Evolutionary conservation across 2,113 vertebrate genomes (phyloP).

Genomic region (Prunella himalayana): DNA sequence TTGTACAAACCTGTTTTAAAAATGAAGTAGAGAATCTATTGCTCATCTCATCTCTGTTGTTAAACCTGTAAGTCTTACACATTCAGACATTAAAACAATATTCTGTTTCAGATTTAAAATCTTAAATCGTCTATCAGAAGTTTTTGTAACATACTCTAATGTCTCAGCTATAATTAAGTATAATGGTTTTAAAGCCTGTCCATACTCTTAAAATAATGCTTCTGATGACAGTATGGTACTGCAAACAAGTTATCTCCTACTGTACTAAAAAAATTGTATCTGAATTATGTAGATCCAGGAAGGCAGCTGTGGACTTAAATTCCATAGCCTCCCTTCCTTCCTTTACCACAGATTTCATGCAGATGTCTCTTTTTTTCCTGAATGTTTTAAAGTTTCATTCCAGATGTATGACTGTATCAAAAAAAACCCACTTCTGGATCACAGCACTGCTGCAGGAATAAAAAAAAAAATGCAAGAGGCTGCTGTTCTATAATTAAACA

Average conservation of each 20-base stretch:
- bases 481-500: not conserved
- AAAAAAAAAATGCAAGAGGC: not conserved
- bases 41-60: not conserved
- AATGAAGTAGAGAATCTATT: not conserved
- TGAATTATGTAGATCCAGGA: not conserved
- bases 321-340: not conserved
- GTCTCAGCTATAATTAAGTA: not conserved
- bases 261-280: not conserved
- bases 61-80: not conserved
- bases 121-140: not conserved
- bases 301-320: not conserved
- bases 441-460: not conserved
- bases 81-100: not conserved
- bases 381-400: not conserved
- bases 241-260: not conserved
- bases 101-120: not conserved
- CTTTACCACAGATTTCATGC: not conserved
- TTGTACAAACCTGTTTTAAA: not conserved
- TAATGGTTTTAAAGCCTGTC: not conserved
- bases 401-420: not conserved
- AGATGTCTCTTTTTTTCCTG: not conserved
- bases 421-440: not conserved
- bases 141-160: not conserved
- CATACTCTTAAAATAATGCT: not conserved
- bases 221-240: not conserved